Conservation (phyloP, 2,888 invertebrate genomes). For the Fragum sueziense region DNA sequence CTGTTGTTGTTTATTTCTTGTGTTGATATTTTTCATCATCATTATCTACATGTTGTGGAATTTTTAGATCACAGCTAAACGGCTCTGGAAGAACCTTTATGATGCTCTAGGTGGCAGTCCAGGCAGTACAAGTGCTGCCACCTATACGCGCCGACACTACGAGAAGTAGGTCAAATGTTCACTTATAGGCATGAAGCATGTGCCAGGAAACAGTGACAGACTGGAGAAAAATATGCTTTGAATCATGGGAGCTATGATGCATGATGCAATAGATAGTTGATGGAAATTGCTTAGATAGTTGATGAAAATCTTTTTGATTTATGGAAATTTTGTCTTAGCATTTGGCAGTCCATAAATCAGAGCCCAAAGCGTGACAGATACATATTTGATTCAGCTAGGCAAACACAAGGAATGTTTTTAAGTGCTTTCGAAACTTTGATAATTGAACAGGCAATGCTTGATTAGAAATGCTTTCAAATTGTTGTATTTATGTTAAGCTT, state of each 20-base stretch:
- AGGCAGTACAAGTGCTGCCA: constrained; percentile 89
- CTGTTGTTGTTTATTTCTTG: neutral
- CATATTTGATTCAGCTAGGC: no score
- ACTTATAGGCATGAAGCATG: constrained; percentile 37
- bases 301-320: no score
- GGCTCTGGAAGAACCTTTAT: constrained; percentile 90
- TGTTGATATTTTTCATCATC: constrained; percentile 30
- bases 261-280: constrained; percentile 3
- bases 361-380: no score
- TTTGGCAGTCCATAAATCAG: no score
- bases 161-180: constrained; percentile 86
- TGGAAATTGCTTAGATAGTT: neutral
- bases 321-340: no score
- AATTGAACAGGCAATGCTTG: no score
- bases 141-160: constrained; percentile 89
- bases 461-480: no score
- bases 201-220: neutral
- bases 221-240: neutral
- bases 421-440: no score
- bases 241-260: neutral
- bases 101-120: constrained; percentile 88
- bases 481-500: no score
- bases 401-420: no score
- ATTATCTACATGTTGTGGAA: constrained; percentile 48
- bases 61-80: constrained; percentile 82